Conservation (phyloP, 2,113 vertebrate species). For the Sceloporus tristichus region DNA sequence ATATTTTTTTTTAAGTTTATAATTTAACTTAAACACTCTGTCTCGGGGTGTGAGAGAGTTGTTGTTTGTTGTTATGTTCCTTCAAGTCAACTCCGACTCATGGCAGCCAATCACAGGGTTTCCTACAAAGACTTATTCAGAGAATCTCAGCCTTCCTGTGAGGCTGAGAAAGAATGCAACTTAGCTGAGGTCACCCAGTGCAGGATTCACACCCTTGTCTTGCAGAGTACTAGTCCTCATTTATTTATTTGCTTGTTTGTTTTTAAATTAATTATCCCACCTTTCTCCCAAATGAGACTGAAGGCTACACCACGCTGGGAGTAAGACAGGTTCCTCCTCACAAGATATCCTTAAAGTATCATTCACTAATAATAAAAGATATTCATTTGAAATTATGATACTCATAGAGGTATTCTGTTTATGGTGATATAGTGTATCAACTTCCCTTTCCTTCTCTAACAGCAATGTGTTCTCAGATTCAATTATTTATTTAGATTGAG, state of each 20-base stretch:
- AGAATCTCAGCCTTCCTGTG: too few species aligned
- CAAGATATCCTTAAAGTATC: background rate
- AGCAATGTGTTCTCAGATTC: background rate
- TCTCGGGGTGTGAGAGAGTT: background rate
- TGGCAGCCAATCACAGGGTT: background rate
- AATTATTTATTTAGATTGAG: too few species aligned
- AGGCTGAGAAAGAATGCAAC: too few species aligned
- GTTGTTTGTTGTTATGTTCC: background rate
- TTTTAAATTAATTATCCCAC: too few species aligned
- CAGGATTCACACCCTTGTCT: too few species aligned
- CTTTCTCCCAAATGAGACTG: too few species aligned
- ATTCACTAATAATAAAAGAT: background rate
- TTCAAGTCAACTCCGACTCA: too few species aligned
- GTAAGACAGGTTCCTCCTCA: too few species aligned
- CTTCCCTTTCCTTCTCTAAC: background rate
- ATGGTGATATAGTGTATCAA: background rate
- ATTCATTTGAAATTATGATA: background rate
- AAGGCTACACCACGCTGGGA: too few species aligned
- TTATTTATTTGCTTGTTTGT: too few species aligned
- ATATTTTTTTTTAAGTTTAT: background rate
- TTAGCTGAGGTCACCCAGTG: too few species aligned
- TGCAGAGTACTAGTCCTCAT: too few species aligned
- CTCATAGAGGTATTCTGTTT: background rate
- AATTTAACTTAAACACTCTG: background rate
- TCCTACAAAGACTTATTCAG: background rate